Conservation (phyloP, 2,113 vertebrate genomes). For the Pristiophorus japonicus region DNA sequence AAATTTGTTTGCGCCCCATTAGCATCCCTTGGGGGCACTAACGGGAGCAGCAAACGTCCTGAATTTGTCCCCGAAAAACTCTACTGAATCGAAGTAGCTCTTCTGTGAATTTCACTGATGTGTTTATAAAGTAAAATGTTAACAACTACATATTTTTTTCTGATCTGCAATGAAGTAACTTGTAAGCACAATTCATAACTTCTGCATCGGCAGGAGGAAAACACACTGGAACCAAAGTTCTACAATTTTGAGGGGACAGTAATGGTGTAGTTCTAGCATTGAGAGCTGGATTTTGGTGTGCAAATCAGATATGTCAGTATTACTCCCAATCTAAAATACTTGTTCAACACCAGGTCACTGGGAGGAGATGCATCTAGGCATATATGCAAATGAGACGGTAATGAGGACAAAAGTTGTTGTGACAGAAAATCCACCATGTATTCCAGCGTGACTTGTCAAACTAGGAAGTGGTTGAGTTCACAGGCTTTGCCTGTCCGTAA, state of each 20-base stretch:
- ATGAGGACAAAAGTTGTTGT: neutral
- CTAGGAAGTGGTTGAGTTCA: neutral
- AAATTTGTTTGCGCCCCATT: too few relatives aligned
- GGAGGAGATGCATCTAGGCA: neutral
- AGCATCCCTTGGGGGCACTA: too few relatives aligned
- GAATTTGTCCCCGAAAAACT: too few relatives aligned
- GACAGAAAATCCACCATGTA: neutral
- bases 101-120: neutral
- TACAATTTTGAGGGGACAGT: neutral
- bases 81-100: too few relatives aligned
- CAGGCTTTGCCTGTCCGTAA: neutral
- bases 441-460: neutral
- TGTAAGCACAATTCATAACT: neutral
- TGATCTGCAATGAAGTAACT: neutral
- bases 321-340: neutral
- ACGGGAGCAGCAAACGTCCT: too few relatives aligned
- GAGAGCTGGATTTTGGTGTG: neutral
- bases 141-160: neutral
- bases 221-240: neutral
- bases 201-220: neutral
- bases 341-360: neutral
- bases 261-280: neutral
- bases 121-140: neutral
- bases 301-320: neutral
- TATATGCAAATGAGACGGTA: neutral